Evolutionary conservation across 1,140 invertebrate species (phyloP).

Genomic region (Euura saliciscinereae): DNA sequence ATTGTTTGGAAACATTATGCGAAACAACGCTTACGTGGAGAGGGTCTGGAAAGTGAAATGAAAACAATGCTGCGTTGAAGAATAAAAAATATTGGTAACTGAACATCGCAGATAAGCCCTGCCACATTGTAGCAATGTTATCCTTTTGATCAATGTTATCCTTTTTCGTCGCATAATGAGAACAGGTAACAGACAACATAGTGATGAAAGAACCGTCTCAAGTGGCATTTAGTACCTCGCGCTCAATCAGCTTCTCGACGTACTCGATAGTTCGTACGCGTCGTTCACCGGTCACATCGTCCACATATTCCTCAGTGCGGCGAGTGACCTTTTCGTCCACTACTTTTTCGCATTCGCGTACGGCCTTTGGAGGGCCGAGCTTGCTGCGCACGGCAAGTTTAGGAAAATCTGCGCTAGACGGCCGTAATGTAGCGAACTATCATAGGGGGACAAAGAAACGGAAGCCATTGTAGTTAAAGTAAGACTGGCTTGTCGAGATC

Average conservation of each 20-base stretch:
- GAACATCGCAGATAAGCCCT: too few species aligned
- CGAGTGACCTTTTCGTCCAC: constrained; percentile 86
- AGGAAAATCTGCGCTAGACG: constrained; percentile 74
- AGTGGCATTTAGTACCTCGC: constrained; percentile 75
- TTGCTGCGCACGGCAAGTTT: constrained; percentile 84
- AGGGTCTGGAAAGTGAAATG: too few species aligned
- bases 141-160: too few species aligned
- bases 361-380: constrained; percentile 75
- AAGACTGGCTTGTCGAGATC: constrained; percentile 9
- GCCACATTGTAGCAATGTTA: too few species aligned
- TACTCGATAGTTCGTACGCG: constrained; percentile 89
- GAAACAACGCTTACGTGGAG: too few species aligned
- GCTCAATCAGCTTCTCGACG: constrained; percentile 93
- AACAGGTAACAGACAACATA: background rate
- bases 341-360: constrained; percentile 87
- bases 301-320: constrained; percentile 86
- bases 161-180: too few species aligned
- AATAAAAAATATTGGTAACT: too few species aligned
- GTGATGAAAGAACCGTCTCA: constrained; percentile 14
- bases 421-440: constrained; percentile 62
- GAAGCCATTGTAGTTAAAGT: background rate
- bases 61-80: too few species aligned
- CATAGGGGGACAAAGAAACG: constrained; percentile 46
- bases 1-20: too few species aligned
- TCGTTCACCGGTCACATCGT: constrained; percentile 82